Percentiles rank a stretch among this genome's conserved stretches.
phyloP scores from a whole-genome alignment of 1,140 invertebrate genomes.

The Achroia grisella region DNA sequence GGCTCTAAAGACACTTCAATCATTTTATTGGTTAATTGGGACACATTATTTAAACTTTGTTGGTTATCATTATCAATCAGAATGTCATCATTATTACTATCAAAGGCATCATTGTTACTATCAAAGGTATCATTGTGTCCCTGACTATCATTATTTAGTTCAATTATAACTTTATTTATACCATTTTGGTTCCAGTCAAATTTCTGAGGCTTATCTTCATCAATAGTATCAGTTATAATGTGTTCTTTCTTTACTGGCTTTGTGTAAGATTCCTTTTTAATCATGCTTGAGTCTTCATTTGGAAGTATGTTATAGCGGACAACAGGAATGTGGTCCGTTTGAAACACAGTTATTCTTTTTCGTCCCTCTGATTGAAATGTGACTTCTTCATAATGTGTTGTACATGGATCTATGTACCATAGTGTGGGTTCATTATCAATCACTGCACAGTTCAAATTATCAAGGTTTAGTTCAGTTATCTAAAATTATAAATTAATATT shows the following conservation, averaged over 20 bases:
- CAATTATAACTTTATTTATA: too few species aligned
- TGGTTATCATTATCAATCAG: conserved; percentile 14
- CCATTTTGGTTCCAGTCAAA: background rate
- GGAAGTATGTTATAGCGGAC: conserved; percentile 6
- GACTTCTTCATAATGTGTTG: conserved; percentile 33
- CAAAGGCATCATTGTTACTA: background rate
- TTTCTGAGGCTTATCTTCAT: background rate
- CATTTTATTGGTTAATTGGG: conserved; percentile 1
- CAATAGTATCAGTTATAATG: background rate
- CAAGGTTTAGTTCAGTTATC: conserved; percentile 34
- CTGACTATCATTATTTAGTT: too few species aligned
- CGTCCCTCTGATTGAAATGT: conserved; percentile 7
- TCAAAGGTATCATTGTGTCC: too few species aligned
- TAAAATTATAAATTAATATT: conserved; percentile 17
- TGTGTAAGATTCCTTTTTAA: too few species aligned
- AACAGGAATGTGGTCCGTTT: conserved; percentile 40
- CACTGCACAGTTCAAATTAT: conserved; percentile 25
- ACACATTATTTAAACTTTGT: background rate
- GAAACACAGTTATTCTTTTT: conserved; percentile 10
- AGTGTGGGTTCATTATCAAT: conserved; percentile 33
- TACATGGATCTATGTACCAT: conserved; percentile 29
- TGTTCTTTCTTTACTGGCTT: conserved; percentile 1
- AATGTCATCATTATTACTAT: background rate
- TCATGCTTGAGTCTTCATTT: too few species aligned
- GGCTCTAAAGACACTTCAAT: conserved; percentile 30